phyloP scores from a whole-genome alignment of 2,888 invertebrate genomes.

The Drosophila monieri region DNA sequence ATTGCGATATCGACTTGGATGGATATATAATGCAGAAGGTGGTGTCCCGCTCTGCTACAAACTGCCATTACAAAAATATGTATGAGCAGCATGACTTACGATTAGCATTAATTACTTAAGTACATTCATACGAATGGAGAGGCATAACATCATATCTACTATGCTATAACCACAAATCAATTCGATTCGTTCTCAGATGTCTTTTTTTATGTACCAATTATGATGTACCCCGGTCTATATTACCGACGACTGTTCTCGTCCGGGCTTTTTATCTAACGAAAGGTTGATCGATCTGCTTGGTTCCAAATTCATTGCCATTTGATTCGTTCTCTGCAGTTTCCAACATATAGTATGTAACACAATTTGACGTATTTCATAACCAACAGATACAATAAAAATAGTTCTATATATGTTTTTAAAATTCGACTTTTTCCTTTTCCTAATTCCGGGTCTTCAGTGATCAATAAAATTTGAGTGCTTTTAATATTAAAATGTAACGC shows the following conservation, averaged over 20 bases:
- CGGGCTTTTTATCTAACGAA: constrained; percentile 28
- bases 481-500: not conserved
- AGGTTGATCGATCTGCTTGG: constrained; percentile 29
- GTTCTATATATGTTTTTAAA: constrained; percentile 67
- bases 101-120: constrained; percentile 74
- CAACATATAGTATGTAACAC: constrained; percentile 43
- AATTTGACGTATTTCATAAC: constrained; percentile 66
- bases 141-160: constrained; percentile 49
- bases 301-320: constrained; percentile 47
- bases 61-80: constrained; percentile 75
- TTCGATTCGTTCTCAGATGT: constrained; percentile 31
- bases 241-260: constrained; percentile 22
- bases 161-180: constrained; percentile 24
- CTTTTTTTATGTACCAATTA: constrained; percentile 26
- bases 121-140: constrained; percentile 64
- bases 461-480: constrained; percentile 6
- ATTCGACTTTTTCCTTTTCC: constrained; percentile 27
- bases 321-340: constrained; percentile 42
- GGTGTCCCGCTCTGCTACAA: constrained; percentile 43
- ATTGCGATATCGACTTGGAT: constrained; percentile 21
- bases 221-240: constrained; percentile 8
- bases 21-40: constrained; percentile 61
- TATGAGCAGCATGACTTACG: constrained; percentile 80
- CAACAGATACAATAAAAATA: constrained; percentile 72
- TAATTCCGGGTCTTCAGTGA: constrained; percentile 13